These are phyloP conservation scores for Cyanocitta stelleri DNA, from an alignment of 2,113 vertebrate species.

Conservation along the genomic window DNA sequence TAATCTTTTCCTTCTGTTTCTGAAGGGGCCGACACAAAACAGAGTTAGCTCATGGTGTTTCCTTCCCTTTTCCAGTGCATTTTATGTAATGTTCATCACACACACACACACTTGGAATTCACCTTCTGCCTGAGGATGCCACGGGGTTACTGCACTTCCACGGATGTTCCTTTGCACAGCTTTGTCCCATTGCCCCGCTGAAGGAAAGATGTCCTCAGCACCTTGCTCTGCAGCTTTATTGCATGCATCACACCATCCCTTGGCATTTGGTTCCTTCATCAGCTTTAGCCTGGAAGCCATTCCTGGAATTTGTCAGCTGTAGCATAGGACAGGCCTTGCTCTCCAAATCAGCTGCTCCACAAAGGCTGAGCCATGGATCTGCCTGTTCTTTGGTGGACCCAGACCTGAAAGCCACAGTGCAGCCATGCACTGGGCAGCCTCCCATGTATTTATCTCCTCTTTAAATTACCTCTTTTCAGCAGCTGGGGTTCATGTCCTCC, in stretches of 20 bases:
- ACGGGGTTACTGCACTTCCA: neutral
- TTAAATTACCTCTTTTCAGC: neutral
- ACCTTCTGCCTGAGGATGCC: neutral
- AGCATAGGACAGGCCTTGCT: neutral
- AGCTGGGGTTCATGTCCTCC: neutral
- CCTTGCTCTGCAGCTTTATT: neutral
- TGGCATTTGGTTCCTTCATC: neutral
- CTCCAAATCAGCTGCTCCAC: neutral
- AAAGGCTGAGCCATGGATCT: neutral
- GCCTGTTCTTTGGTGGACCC: neutral
- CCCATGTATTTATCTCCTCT: neutral
- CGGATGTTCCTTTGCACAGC: neutral
- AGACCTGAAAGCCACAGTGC: neutral
- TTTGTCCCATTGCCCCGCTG: neutral
- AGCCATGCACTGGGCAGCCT: neutral
- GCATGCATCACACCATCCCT: neutral
- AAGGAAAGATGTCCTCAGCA: neutral
- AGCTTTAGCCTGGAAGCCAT: neutral
- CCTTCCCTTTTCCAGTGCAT: neutral
- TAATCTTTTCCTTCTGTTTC: constrained; percentile 51
- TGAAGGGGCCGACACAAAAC: neutral
- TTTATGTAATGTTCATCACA: neutral
- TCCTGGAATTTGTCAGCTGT: neutral
- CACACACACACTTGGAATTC: neutral
- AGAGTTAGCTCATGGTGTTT: neutral